These are phyloP conservation scores for Cyanistes caeruleus DNA, from an alignment of 2,113 vertebrate species.

Conservation along the genomic window DNA sequence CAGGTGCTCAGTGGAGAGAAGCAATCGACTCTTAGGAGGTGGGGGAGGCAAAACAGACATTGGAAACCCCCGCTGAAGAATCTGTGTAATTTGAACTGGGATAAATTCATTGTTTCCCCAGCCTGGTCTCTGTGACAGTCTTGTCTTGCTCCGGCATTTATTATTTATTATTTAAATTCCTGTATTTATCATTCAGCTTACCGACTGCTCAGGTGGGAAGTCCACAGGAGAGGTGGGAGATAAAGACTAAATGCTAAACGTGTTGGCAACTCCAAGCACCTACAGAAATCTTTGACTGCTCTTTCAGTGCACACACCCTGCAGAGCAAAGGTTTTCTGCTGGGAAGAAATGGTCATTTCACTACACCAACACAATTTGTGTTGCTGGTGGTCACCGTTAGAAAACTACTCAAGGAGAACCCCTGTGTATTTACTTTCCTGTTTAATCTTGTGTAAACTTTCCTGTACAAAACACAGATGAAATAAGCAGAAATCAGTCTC, in stretches of 20 bases:
- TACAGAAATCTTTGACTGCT: neutral
- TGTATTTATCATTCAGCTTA: neutral
- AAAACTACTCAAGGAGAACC: neutral
- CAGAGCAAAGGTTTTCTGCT: neutral
- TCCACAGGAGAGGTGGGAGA: neutral
- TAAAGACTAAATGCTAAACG: neutral
- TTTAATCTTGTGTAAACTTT: neutral
- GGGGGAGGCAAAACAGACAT: neutral
- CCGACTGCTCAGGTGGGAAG: neutral
- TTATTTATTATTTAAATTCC: too few relatives aligned
- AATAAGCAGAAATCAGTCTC: neutral
- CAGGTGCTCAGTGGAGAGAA: neutral
- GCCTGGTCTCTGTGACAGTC: neutral
- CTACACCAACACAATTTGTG: neutral
- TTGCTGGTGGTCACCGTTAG: neutral
- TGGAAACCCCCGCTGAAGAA: neutral
- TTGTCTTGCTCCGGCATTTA: neutral
- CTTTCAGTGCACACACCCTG: neutral
- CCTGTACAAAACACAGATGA: neutral
- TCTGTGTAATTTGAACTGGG: neutral
- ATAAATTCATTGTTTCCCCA: neutral
- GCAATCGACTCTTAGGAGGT: rapidly evolving
- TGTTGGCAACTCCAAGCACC: neutral
- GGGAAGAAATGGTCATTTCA: neutral
- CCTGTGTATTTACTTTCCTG: neutral